phyloP scores from a whole-genome alignment of 2,797 vertebrate genomes.

The Macropus fuliginosus region DNA sequence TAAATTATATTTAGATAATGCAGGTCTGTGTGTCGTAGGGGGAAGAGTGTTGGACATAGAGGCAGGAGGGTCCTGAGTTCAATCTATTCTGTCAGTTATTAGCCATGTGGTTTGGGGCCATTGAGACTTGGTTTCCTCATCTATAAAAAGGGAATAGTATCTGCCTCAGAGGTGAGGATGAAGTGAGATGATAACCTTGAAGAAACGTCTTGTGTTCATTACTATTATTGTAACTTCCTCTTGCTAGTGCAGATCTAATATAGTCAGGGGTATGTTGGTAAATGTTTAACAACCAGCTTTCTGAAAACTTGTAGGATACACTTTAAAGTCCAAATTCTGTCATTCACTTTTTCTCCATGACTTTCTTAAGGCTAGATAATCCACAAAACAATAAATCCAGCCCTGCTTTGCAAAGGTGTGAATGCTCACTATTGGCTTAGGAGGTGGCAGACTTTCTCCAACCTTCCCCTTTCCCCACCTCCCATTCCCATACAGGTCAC shows the following conservation, averaged over 20 bases:
- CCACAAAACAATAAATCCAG: not conserved
- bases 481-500: not conserved
- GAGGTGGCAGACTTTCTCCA: not conserved
- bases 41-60: constrained; percentile 26
- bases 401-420: not conserved
- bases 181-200: constrained; percentile 3
- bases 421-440: not conserved
- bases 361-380: not conserved
- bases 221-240: not conserved
- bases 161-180: constrained; percentile 29
- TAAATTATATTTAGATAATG: not conserved
- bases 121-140: constrained; percentile 38
- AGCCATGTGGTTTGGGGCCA: not conserved
- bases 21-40: not conserved
- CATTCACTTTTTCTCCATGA: not conserved
- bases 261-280: not conserved
- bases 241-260: not conserved
- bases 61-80: not conserved
- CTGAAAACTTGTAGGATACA: not conserved
- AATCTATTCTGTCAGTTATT: not conserved
- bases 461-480: not conserved
- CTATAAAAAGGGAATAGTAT: not conserved
- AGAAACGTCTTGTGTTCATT: not conserved
- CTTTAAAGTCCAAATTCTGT: not conserved
- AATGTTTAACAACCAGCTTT: not conserved